phyloP scores from a whole-genome alignment of 2,888 invertebrate species.

The Zygaena filipendulae region DNA sequence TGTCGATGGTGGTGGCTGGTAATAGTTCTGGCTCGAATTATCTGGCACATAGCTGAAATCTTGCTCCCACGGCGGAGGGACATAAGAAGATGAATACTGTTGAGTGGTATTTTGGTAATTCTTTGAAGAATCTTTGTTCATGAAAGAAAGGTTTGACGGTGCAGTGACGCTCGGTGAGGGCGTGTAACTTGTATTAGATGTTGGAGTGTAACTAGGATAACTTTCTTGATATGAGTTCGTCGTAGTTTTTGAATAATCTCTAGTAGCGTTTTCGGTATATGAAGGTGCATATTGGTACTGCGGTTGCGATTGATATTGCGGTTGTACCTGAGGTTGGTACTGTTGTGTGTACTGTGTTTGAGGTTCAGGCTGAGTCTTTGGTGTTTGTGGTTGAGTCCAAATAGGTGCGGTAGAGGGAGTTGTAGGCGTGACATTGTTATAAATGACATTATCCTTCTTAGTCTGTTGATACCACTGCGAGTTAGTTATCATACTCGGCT shows the following conservation, averaged over 20 bases:
- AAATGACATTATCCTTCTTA: slow-evolving; percentile 34
- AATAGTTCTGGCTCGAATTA: slow-evolving; percentile 33
- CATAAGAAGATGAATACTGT: slow-evolving; percentile 46
- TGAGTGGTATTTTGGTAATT: slow-evolving; percentile 40
- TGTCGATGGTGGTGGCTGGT: slow-evolving; percentile 33
- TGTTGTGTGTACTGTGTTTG: slow-evolving; percentile 17
- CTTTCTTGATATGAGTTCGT: slow-evolving; percentile 26
- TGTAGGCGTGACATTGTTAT: slow-evolving; percentile 34
- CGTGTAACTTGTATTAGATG: slow-evolving; percentile 31
- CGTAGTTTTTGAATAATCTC: slow-evolving; percentile 28
- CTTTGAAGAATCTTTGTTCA: slow-evolving; percentile 33
- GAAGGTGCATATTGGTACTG: slow-evolving; percentile 18
- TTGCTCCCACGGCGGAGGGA: slow-evolving; percentile 62
- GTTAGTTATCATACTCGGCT: slow-evolving; percentile 53
- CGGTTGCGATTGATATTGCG: slow-evolving; percentile 21
- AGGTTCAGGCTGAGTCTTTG: slow-evolving; percentile 20
- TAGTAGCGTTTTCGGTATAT: slow-evolving; percentile 30
- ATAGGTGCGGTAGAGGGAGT: slow-evolving; percentile 16
- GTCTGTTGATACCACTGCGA: slow-evolving; percentile 57
- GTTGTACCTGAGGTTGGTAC: slow-evolving; percentile 20
- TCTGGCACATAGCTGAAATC: slow-evolving; percentile 41
- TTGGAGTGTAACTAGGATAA: slow-evolving; percentile 36
- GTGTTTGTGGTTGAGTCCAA: slow-evolving; percentile 21
- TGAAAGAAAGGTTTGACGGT: slow-evolving; percentile 28
- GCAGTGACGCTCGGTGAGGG: slow-evolving; percentile 21